Evolutionary conservation across 2,888 invertebrate genomes (phyloP).

Genomic region (Lepidochrysops patricia): DNA sequence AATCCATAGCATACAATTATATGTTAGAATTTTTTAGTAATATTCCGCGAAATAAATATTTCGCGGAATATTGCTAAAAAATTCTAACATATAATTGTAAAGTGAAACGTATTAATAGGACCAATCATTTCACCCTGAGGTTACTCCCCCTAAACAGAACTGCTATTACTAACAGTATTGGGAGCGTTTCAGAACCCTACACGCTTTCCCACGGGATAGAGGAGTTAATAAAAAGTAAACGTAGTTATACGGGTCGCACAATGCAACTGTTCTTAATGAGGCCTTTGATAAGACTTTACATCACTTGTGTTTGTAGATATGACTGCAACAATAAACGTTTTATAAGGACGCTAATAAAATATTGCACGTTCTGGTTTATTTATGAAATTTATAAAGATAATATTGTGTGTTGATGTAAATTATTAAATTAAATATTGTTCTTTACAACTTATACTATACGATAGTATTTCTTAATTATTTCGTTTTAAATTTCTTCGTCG

Average conservation of each 20-base stretch:
- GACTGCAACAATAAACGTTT: background rate
- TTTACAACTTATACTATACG: too few species aligned
- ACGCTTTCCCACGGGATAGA: conserved; percentile 8
- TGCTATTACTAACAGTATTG: background rate
- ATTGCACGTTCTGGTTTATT: background rate
- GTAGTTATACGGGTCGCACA: background rate
- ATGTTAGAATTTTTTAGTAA: too few species aligned
- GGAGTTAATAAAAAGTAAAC: background rate
- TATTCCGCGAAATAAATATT: too few species aligned
- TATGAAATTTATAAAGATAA: too few species aligned
- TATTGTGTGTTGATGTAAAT: too few species aligned
- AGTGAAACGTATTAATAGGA: background rate
- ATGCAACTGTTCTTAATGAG: background rate
- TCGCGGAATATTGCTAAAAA: too few species aligned
- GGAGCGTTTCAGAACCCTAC: conserved; percentile 1
- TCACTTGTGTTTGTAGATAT: background rate
- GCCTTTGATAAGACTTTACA: background rate
- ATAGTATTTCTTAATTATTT: too few species aligned
- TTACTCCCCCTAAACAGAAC: background rate
- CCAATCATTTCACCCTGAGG: background rate
- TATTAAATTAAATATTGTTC: too few species aligned
- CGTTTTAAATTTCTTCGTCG: too few species aligned
- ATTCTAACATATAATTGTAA: too few species aligned
- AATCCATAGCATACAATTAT: too few species aligned
- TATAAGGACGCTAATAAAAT: background rate